Conservation (phyloP, 2,888 invertebrate species). For the Serrognathus titanus region DNA sequence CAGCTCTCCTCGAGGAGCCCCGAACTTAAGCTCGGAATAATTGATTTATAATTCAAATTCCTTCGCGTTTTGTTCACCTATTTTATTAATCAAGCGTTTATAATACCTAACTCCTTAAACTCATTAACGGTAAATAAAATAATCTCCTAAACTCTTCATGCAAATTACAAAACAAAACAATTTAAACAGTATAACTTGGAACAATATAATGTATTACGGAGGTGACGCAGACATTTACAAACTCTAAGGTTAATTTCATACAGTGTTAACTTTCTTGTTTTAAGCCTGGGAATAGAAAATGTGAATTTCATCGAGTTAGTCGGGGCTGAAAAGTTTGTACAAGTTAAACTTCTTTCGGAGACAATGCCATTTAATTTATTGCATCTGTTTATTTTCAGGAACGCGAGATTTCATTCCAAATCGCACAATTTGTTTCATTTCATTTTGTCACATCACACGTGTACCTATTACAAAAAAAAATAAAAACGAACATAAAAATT, state of each 20-base stretch:
- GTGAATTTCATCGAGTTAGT: constrained; percentile 36
- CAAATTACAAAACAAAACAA: constrained; percentile 37
- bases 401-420: constrained; percentile 12
- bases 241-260: constrained; percentile 39
- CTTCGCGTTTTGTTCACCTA: no score
- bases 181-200: constrained; percentile 35
- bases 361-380: constrained; percentile 39
- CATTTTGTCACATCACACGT: background rate
- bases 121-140: background rate
- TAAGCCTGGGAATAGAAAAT: constrained; percentile 34
- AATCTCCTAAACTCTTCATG: constrained; percentile 14
- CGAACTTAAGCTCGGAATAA: no score
- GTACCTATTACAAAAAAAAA: background rate
- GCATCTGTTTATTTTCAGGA: constrained; percentile 32
- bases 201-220: constrained; percentile 38
- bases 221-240: constrained; percentile 29
- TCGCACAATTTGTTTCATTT: background rate
- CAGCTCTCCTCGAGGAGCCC: no score
- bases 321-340: constrained; percentile 31
- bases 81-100: no score
- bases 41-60: no score
- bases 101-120: no score
- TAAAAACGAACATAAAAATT: background rate
- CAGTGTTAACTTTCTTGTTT: constrained; percentile 37
- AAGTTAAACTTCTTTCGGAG: constrained; percentile 31